Evolutionary conservation across 2,888 invertebrate species (phyloP).

Genomic region (Xylophagus ater): DNA sequence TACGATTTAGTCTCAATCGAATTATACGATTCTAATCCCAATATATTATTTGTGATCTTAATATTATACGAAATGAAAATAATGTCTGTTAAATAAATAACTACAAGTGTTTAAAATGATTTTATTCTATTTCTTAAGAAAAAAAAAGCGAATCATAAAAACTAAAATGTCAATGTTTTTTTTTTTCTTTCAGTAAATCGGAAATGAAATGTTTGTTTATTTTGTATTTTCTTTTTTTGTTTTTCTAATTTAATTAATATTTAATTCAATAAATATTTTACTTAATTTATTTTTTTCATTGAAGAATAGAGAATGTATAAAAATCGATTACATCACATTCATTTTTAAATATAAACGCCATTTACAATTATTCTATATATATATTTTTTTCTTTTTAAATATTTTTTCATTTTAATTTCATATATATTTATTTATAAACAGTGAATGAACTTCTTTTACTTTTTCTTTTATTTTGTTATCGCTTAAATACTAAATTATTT

Average conservation of each 20-base stretch:
- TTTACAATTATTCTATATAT: slow-evolving; percentile 4
- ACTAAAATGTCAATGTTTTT: no score
- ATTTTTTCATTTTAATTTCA: slow-evolving; percentile 1
- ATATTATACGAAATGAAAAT: no score
- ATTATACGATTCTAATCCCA: no score
- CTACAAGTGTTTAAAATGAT: no score
- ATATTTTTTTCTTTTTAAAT: slow-evolving; percentile 1
- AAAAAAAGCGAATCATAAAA: no score
- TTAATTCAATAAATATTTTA: slow-evolving; percentile 1
- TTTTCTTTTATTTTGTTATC: not conserved
- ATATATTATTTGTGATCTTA: no score
- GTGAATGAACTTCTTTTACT: not conserved
- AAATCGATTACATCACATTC: slow-evolving; percentile 13
- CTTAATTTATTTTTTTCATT: slow-evolving; percentile 8
- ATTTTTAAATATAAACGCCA: slow-evolving; percentile 9
- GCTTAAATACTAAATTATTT: not conserved
- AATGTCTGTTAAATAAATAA: no score
- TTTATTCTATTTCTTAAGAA: no score
- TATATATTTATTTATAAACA: slow-evolving; percentile 6
- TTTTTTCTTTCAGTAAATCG: no score
- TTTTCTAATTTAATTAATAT: not conserved
- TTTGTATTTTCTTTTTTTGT: no score
- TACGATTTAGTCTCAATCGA: no score
- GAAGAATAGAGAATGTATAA: slow-evolving; percentile 11
- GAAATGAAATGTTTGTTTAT: no score